Evolutionary conservation across 2,797 vertebrate genomes (phyloP).

Genomic region (Gallinago solitaria): DNA sequence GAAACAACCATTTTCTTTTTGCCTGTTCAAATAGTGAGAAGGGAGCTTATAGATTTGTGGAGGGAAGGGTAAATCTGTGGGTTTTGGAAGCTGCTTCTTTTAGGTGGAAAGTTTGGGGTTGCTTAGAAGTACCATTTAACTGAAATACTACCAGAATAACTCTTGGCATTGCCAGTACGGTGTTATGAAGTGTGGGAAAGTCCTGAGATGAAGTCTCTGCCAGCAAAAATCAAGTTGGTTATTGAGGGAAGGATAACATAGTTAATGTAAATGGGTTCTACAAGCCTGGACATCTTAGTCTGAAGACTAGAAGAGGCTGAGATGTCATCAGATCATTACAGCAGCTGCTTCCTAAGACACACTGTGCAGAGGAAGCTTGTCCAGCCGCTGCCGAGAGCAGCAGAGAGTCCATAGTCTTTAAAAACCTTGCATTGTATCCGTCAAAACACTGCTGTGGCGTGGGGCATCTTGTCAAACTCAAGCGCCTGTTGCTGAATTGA

Average conservation of each 20-base stretch:
- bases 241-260: background rate
- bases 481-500: background rate
- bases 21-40: background rate
- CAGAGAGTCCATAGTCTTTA: background rate
- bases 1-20: background rate
- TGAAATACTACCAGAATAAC: background rate
- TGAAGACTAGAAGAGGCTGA: background rate
- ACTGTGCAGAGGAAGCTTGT: background rate
- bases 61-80: background rate
- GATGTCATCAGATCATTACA: background rate
- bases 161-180: background rate
- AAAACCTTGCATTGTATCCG: background rate
- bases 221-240: background rate
- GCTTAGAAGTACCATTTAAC: background rate
- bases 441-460: background rate
- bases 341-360: background rate
- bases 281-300: background rate
- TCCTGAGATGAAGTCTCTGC: background rate
- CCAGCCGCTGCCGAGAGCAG: background rate
- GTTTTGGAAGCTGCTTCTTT: background rate
- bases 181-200: conserved; percentile 1
- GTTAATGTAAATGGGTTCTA: background rate
- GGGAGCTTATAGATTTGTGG: background rate
- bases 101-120: background rate
- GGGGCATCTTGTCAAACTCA: background rate